Evolutionary conservation across 2,113 vertebrate species (phyloP).

Genomic region (Macrotus californicus): DNA sequence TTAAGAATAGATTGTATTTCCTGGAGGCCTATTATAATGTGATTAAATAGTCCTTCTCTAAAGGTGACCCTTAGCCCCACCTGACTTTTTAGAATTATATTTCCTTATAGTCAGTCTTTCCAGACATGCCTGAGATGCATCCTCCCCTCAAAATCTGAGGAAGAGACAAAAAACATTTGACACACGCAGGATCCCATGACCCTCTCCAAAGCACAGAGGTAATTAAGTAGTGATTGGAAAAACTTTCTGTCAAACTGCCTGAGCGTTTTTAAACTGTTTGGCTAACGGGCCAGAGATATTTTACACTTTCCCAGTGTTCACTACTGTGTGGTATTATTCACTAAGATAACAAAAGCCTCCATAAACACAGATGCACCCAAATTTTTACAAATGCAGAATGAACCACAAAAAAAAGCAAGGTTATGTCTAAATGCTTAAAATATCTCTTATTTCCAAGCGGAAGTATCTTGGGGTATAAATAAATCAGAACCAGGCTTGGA

Average conservation of each 20-base stretch:
- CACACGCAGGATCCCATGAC: neutral
- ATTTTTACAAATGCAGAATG: neutral
- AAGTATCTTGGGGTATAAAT: neutral
- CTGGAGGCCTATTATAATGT: constrained; percentile 13
- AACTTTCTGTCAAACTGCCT: neutral
- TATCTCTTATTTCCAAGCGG: neutral
- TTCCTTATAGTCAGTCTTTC: constrained; percentile 3
- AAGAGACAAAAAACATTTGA: constrained; percentile 39
- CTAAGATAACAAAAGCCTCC: constrained; percentile 19
- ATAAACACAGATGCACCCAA: neutral
- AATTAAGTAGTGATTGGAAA: constrained; percentile 51
- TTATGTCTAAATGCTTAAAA: neutral
- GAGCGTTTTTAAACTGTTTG: constrained; percentile 41
- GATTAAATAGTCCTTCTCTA: constrained; percentile 40
- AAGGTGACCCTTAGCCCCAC: constrained; percentile 14
- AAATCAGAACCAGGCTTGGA: neutral
- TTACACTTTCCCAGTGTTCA: neutral
- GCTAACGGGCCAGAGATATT: neutral
- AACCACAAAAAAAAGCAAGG: neutral
- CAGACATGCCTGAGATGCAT: neutral
- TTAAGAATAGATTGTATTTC: constrained; percentile 40
- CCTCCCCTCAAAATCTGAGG: neutral
- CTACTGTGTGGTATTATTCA: neutral
- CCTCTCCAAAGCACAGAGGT: constrained; percentile 31
- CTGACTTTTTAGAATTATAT: constrained; percentile 33